A percentile compares a stretch with the other conserved stretches of the same genome.
Conservation (phyloP, 2,113 vertebrate species). For the Piprites chloris region DNA sequence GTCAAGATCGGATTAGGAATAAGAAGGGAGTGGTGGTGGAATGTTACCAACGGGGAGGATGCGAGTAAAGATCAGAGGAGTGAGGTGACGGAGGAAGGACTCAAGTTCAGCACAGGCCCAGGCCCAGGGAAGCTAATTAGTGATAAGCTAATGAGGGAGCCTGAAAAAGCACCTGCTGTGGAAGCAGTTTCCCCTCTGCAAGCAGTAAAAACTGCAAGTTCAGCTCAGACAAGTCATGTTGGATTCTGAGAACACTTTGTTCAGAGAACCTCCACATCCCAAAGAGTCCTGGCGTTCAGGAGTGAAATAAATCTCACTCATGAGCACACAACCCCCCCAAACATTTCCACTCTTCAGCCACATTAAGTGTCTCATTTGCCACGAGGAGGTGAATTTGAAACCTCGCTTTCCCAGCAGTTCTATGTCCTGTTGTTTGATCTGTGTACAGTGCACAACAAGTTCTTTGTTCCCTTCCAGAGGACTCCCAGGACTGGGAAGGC, state of each 20-base stretch:
- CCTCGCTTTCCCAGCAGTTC: neutral
- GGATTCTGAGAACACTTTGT: neutral
- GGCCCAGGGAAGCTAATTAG: neutral
- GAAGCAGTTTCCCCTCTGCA: neutral
- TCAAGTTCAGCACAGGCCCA: neutral
- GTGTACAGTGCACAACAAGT: neutral
- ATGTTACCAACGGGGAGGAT: neutral
- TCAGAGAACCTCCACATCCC: neutral
- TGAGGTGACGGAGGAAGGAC: neutral
- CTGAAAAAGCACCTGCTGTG: rapidly evolving
- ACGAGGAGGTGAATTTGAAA: neutral
- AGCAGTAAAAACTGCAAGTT: neutral
- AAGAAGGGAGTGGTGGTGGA: neutral
- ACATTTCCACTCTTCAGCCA: neutral
- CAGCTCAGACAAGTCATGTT: neutral
- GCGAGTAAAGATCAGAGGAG: neutral
- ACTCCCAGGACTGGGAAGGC: neutral
- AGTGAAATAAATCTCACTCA: neutral
- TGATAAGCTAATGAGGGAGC: neutral
- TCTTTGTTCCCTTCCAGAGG: neutral
- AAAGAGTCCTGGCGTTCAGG: neutral
- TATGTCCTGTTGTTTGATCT: neutral
- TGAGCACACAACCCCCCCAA: rapidly evolving
- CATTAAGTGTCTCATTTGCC: neutral
- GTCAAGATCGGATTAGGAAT: neutral